Evolutionary conservation across 2,113 vertebrate genomes (phyloP).

Genomic region (Microtus montanus): DNA sequence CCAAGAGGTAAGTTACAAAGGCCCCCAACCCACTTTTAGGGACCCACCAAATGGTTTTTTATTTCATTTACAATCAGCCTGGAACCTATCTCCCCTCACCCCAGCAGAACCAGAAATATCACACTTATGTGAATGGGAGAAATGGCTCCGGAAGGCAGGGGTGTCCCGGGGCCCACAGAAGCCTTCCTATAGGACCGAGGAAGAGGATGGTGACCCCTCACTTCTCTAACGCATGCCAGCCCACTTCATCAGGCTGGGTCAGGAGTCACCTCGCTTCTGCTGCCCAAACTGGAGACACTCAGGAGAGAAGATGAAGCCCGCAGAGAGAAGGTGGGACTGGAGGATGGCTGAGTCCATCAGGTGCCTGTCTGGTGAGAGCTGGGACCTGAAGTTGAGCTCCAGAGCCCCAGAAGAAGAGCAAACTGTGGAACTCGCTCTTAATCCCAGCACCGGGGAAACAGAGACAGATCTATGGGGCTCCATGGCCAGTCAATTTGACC

Average conservation of each 20-base stretch:
- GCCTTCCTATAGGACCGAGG: background rate
- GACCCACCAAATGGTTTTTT: background rate
- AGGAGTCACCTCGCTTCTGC: conserved; percentile 51
- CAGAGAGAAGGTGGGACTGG: background rate
- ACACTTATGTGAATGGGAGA: background rate
- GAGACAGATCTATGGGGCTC: too few relatives aligned
- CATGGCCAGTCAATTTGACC: background rate
- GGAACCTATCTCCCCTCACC: background rate
- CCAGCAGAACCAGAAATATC: background rate
- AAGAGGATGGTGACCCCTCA: background rate
- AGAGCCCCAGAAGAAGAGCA: background rate
- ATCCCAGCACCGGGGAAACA: background rate
- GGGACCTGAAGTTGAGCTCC: background rate
- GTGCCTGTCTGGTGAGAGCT: background rate
- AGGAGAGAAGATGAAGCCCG: background rate
- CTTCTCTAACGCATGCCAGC: background rate
- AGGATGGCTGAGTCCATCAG: background rate
- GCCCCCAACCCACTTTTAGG: background rate
- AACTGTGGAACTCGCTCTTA: background rate
- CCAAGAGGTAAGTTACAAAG: background rate
- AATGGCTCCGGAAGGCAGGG: background rate
- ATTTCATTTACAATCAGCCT: background rate
- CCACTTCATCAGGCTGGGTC: background rate
- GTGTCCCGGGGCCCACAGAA: fast-evolving
- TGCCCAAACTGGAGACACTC: background rate